These are phyloP conservation scores for Ichneumon xanthorius DNA, from an alignment of 2,888 invertebrate species.

Conservation along the genomic window DNA sequence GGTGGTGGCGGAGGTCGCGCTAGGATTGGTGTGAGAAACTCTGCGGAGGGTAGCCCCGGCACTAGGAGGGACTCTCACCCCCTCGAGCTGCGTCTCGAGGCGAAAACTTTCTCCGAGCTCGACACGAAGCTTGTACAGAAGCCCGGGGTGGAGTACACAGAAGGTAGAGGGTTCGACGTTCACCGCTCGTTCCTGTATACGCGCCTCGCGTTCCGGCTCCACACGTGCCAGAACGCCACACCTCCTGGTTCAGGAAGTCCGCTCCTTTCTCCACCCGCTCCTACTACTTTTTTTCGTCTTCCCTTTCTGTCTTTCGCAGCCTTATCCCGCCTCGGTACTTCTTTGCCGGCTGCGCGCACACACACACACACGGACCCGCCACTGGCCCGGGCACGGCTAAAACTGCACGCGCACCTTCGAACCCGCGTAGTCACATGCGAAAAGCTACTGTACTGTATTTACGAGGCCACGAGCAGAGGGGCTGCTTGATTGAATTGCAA, in stretches of 20 bases:
- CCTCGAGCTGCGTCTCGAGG: conserved; percentile 64
- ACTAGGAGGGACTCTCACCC: conserved; percentile 41
- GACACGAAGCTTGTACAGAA: conserved; percentile 54
- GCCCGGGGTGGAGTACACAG: conserved; percentile 44
- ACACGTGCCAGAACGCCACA: conserved; percentile 61
- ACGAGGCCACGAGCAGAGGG: conserved; percentile 61
- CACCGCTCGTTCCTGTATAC: conserved; percentile 38
- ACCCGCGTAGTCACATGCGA: conserved; percentile 44
- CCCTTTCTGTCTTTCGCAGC: conserved; percentile 42
- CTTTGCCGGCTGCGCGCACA: neutral
- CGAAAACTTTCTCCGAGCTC: conserved; percentile 69
- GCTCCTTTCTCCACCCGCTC: conserved; percentile 36
- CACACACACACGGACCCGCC: conserved; percentile 27
- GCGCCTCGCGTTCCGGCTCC: conserved; percentile 51
- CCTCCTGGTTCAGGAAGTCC: conserved; percentile 49
- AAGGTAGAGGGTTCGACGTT: conserved; percentile 46
- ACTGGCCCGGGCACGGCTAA: conserved; percentile 34
- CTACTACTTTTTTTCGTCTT: conserved; percentile 32
- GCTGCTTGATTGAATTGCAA: conserved; percentile 76
- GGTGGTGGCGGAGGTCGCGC: conserved; percentile 43
- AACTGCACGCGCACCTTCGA: conserved; percentile 47
- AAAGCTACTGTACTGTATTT: conserved; percentile 51
- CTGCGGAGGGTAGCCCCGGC: neutral
- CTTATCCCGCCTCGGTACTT: conserved; percentile 44
- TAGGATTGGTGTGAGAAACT: conserved; percentile 42